Evolutionary conservation across 2,888 invertebrate species (phyloP), one percentile per base, ranked within the genome.

Genomic region (Mimumesa dahlbomi): DNA sequence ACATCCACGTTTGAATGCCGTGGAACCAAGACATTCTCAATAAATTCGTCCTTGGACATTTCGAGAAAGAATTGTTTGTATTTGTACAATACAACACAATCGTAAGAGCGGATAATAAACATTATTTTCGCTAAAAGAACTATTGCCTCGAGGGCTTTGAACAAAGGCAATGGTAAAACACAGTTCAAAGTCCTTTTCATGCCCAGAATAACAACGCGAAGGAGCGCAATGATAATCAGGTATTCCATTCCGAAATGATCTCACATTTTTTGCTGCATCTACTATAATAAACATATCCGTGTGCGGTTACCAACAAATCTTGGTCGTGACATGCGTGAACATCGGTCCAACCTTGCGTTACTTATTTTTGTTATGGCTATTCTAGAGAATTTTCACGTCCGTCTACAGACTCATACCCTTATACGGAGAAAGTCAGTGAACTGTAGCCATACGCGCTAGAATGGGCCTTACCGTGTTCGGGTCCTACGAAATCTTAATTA

Each of bases 401-500:
- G 45, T 18, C 25, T 11, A 38, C 59, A 61, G 68, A 54, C 59
- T 48, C 69, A 16, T 31, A 29, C 4, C 52, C 50, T 16, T 69
- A 13, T 53, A 71, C 46, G 53, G 43, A 25, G 46, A 53, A 63
- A 57, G 71, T 69, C 71, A 70, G 36, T 53, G 63, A 70, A 71
- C 71, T 40, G 42, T 45, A 52, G 2, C 1, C 11, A 13, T 18
- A 3, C 21, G 29, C 25, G 6, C 13, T 16, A 43, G 16, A 31
- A 46, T 14, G 42, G 34, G 1, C 70, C 63, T 59, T 58, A 49
- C 19, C 9, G 25, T 48, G 34, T 13, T n/a, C n/a, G 25, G 16
- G 42, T n/a, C n/a, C n/a, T n/a, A n/a, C 57, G 71, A 71, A 64
- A 58, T 54, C 34, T 56, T 72, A 64, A 72, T 72, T 72, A 54